phyloP scores from a whole-genome alignment of 1,140 invertebrate genomes.

The Drosophila leontia region DNA sequence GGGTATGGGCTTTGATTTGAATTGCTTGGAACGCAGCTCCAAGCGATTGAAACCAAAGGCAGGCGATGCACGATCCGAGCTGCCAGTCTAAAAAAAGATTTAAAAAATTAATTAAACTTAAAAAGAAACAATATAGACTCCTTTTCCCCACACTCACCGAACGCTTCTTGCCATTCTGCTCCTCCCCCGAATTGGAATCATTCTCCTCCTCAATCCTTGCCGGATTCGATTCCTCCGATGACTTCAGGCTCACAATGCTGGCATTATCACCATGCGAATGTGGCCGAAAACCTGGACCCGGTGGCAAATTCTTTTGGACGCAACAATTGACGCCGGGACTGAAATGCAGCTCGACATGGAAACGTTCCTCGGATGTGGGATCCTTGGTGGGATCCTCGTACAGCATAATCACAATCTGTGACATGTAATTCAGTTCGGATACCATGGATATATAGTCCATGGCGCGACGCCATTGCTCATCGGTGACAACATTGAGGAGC shows the following conservation, averaged over 20 bases:
- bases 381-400: constrained; percentile 99
- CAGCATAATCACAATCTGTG: constrained; percentile 99
- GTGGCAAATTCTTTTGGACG: constrained; percentile 96
- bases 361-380: constrained; percentile 94
- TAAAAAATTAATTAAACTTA: too few species aligned
- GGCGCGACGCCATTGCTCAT: constrained; percentile 99
- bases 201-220: constrained; percentile 90
- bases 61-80: constrained; percentile 4
- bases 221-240: constrained; percentile 84
- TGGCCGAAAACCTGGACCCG: constrained; percentile 96
- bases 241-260: constrained; percentile 56
- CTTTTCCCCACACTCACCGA: constrained; percentile 19
- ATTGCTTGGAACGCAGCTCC: constrained; percentile 59
- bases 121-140: too few species aligned
- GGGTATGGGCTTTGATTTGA: constrained; percentile 88
- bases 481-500: constrained; percentile 94
- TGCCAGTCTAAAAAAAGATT: not conserved
- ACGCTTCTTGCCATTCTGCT: constrained; percentile 55
- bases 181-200: constrained; percentile 84
- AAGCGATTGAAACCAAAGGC: constrained; percentile 61
- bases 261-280: constrained; percentile 92
- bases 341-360: constrained; percentile 98
- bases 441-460: constrained; percentile 99
- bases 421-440: constrained; percentile 99
- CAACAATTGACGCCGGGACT: constrained; percentile 98